phyloP scores from a whole-genome alignment of 2,797 vertebrate species.

The Cheirogaleus major region DNA sequence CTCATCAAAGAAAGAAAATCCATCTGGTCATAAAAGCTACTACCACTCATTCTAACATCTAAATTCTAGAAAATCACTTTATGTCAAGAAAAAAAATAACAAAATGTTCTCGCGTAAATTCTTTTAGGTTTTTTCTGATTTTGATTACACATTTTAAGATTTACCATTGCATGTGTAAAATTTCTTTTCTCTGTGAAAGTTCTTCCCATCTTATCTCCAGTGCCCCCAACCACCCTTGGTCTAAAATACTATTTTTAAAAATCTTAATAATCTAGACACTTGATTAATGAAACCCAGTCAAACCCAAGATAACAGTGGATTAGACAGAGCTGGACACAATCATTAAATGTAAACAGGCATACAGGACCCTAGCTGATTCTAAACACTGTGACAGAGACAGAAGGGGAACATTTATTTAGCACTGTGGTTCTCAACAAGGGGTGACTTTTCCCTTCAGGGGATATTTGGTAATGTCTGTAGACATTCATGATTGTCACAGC shows the following conservation, averaged over 20 bases:
- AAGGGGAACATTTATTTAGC: neutral
- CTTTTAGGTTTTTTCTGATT: neutral
- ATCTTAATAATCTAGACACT: neutral
- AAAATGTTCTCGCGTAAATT: neutral
- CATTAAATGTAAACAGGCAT: neutral
- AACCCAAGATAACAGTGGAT: neutral
- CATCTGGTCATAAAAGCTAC: neutral
- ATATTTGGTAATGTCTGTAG: neutral
- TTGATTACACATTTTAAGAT: neutral
- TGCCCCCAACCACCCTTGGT: neutral
- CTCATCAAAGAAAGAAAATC: neutral
- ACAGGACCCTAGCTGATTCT: neutral
- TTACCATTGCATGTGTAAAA: neutral
- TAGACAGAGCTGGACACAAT: neutral
- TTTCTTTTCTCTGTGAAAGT: neutral
- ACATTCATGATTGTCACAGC: neutral
- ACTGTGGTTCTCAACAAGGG: neutral
- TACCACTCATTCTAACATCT: neutral
- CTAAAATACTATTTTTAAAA: neutral
- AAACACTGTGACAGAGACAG: constrained; percentile 3
- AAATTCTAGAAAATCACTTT: neutral
- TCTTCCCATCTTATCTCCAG: neutral
- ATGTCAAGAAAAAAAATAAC: neutral
- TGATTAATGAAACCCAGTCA: constrained; percentile 35
- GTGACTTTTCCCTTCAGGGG: neutral